Evolutionary conservation across 2,113 vertebrate species (phyloP).

Genomic region (Entelurus aequoreus): DNA sequence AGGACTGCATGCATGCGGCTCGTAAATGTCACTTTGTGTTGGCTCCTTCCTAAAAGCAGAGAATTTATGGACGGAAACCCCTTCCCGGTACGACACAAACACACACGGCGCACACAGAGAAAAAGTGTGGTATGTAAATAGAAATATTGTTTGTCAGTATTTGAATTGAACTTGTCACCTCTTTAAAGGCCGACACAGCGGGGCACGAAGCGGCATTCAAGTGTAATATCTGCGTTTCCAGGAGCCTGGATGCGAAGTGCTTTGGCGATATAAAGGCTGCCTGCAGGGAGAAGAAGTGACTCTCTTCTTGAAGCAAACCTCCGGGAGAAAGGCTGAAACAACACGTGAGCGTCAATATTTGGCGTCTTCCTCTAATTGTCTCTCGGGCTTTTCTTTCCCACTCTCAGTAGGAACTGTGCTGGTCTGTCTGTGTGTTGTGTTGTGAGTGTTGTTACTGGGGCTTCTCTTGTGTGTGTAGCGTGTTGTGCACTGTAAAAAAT

Average conservation of each 20-base stretch:
- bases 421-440: slow-evolving; percentile 14
- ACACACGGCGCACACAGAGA: background rate
- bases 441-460: slow-evolving; percentile 1
- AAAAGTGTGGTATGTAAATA: background rate
- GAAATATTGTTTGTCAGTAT: background rate
- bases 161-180: slow-evolving; percentile 1
- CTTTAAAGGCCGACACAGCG: slow-evolving; percentile 2
- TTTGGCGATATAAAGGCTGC: slow-evolving; percentile 57
- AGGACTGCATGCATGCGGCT: slow-evolving; percentile 41
- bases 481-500: no score
- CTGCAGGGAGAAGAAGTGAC: slow-evolving; percentile 30
- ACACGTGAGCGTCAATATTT: slow-evolving; percentile 43
- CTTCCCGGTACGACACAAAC: background rate
- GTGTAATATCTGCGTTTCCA: slow-evolving; percentile 53
- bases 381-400: background rate
- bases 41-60: slow-evolving; percentile 28
- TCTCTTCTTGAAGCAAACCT: slow-evolving; percentile 40
- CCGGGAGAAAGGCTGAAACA: slow-evolving; percentile 28
- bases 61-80: slow-evolving; percentile 44
- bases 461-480: no score
- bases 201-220: slow-evolving; percentile 33
- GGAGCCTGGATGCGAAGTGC: slow-evolving; percentile 35
- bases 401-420: background rate
- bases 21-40: slow-evolving; percentile 52
- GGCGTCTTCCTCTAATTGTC: slow-evolving; percentile 8